Percentiles rank a stretch among this genome's conserved stretches.
These are phyloP conservation scores for Otus scops DNA, from an alignment of 2,797 vertebrate species.

Conservation along the genomic window DNA sequence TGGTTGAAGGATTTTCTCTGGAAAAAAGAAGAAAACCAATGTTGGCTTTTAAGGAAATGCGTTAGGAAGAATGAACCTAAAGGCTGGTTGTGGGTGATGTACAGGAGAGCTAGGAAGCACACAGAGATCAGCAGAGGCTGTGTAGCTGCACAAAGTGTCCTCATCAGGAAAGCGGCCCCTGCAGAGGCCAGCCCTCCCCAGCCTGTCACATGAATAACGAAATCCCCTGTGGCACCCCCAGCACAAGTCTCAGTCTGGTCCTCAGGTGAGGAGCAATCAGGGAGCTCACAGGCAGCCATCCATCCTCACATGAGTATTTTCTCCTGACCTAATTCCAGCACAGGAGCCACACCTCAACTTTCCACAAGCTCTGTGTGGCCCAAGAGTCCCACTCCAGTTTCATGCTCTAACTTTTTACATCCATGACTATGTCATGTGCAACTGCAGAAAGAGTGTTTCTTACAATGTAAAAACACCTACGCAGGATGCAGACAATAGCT, in stretches of 20 bases:
- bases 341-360: neutral
- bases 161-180: neutral
- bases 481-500: neutral
- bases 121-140: neutral
- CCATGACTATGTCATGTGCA: too few species aligned
- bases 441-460: neutral
- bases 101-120: neutral
- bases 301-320: neutral
- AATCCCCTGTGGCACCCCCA: neutral
- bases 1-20: neutral
- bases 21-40: neutral
- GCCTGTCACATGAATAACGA: neutral
- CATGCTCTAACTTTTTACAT: neutral
- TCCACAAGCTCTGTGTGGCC: neutral
- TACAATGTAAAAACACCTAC: neutral
- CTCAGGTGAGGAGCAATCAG: neutral
- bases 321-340: neutral
- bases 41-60: neutral
- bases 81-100: neutral
- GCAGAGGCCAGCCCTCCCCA: neutral
- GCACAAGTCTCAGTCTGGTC: fast-evolving
- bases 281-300: neutral
- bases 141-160: neutral
- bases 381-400: neutral
- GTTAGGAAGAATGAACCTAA: neutral